These are phyloP conservation scores for Scarus forsteni DNA, from an alignment of 2,797 vertebrate species.

Conservation along the genomic window DNA sequence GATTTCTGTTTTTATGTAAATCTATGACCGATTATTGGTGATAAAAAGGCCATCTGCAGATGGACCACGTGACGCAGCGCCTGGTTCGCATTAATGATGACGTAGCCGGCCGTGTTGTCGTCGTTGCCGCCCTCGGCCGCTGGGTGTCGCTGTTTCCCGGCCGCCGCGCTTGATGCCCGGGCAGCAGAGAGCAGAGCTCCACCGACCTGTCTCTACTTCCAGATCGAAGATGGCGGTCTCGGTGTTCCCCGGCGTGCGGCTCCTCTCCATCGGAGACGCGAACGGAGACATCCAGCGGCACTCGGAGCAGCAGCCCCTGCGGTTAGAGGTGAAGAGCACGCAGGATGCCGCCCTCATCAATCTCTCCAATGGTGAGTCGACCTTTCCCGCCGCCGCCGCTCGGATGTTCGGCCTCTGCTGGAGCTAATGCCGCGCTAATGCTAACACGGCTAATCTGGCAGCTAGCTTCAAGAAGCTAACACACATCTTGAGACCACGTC, in stretches of 20 bases:
- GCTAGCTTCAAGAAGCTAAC: conserved; percentile 68
- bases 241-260: conserved; percentile 95
- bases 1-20: too few relatives aligned
- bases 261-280: conserved; percentile 96
- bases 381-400: conserved; percentile 23
- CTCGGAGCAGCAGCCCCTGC: conserved; percentile 94
- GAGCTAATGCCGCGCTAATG: conserved; percentile 71
- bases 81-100: not conserved
- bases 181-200: conserved; percentile 70
- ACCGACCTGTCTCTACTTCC: conserved; percentile 78
- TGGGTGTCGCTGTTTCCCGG: conserved; percentile 57
- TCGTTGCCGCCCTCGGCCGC: not conserved
- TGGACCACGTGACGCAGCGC: too few relatives aligned
- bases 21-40: too few relatives aligned
- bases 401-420: conserved; percentile 57
- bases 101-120: conserved; percentile 20
- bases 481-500: conserved; percentile 57
- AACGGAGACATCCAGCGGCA: conserved; percentile 97
- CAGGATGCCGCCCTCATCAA: conserved; percentile 91
- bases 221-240: conserved; percentile 95
- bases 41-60: too few relatives aligned
- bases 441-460: conserved; percentile 51
- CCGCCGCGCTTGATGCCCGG: conserved; percentile 27
- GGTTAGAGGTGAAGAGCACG: conserved; percentile 91
- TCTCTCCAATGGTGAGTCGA: conserved; percentile 92